A percentile compares a stretch with the other conserved stretches of the same genome.
These are phyloP conservation scores for Manis crassicaudata DNA, from an alignment of 2,797 vertebrate genomes.

Conservation along the genomic window DNA sequence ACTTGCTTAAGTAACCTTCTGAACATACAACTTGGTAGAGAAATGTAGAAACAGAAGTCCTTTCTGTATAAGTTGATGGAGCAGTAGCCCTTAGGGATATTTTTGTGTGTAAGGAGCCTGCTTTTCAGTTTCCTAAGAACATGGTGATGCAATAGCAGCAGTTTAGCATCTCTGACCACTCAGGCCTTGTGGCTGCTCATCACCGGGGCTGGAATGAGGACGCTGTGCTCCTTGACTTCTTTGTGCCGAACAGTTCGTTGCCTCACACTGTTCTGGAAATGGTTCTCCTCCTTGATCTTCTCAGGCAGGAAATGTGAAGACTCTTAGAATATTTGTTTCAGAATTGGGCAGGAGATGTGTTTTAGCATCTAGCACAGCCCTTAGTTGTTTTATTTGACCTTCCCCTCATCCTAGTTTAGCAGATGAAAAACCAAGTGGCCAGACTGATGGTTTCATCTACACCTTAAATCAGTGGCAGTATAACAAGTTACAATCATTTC, in stretches of 20 bases:
- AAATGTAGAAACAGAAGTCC: background rate
- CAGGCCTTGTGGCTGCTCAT: background rate
- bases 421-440: background rate
- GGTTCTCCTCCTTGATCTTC: background rate
- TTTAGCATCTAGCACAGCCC: background rate
- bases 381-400: background rate
- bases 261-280: background rate
- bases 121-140: background rate
- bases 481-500: background rate
- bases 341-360: background rate
- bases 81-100: rapidly evolving
- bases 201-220: background rate
- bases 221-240: background rate
- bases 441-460: background rate
- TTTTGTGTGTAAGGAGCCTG: background rate
- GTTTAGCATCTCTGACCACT: background rate
- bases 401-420: background rate
- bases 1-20: background rate
- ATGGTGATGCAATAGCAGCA: rapidly evolving
- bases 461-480: background rate
- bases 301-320: background rate
- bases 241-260: background rate
- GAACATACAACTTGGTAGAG: background rate
- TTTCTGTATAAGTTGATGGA: background rate
- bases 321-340: background rate